A percentile compares a stretch with the other conserved stretches of the same genome.
phyloP scores from a whole-genome alignment of 2,113 vertebrate genomes.

The Melanerpes aurifrons region DNA sequence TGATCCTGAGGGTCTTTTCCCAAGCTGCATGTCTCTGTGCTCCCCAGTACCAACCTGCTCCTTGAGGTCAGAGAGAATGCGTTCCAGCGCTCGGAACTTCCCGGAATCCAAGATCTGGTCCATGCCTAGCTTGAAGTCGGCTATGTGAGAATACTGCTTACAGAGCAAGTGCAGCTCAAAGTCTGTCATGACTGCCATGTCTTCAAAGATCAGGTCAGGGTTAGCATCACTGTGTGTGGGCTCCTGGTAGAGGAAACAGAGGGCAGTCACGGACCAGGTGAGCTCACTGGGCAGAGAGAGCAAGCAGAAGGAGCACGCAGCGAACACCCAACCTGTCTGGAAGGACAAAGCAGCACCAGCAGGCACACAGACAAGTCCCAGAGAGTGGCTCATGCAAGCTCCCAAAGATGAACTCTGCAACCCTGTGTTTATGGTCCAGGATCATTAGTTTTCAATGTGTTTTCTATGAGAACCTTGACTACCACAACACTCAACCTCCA shows the following conservation, averaged over 20 bases:
- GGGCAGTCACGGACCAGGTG: background rate
- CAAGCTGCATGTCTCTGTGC: too few species aligned
- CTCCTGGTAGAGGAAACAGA: conserved; percentile 81
- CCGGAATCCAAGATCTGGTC: conserved; percentile 91
- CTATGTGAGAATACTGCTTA: conserved; percentile 85
- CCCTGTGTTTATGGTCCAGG: background rate
- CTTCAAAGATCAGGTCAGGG: conserved; percentile 91
- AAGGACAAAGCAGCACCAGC: background rate
- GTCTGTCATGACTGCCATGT: conserved; percentile 98
- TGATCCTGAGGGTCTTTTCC: too few species aligned
- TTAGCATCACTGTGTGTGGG: conserved; percentile 91
- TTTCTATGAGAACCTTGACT: background rate
- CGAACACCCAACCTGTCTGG: background rate
- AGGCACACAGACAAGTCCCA: background rate
- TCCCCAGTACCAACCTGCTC: conserved; percentile 79
- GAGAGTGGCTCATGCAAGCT: background rate
- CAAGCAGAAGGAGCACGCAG: background rate
- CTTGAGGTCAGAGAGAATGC: conserved; percentile 85
- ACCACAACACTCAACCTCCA: background rate
- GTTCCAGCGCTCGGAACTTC: conserved; percentile 86
- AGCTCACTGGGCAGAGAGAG: background rate
- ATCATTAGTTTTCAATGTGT: background rate
- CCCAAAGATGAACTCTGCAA: background rate
- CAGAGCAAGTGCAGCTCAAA: conserved; percentile 94
- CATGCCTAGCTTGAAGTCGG: conserved; percentile 83